phyloP scores from a whole-genome alignment of 2,797 vertebrate genomes.

The Alcedo atthis region DNA sequence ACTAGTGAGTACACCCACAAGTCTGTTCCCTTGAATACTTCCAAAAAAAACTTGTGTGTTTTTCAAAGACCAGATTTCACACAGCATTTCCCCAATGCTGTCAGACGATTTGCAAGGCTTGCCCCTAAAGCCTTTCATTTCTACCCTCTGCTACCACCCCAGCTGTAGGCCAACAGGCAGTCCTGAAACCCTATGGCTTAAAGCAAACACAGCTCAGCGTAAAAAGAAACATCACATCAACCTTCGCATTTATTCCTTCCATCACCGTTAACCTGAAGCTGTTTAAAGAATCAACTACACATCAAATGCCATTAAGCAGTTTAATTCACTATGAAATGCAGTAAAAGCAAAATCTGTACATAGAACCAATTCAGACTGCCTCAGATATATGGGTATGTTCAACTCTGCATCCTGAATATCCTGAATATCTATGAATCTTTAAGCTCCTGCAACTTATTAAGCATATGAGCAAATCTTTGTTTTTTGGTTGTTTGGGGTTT shows the following conservation, averaged over 20 bases:
- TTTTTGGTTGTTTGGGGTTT: no score
- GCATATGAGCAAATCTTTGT: background rate
- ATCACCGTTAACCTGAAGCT: background rate
- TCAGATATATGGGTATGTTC: background rate
- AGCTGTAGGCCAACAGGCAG: background rate
- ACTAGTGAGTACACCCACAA: background rate
- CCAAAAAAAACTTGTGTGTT: accelerated
- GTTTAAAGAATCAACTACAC: background rate
- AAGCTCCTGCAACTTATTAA: background rate
- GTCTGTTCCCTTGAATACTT: background rate
- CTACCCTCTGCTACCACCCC: background rate
- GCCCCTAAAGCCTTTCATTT: background rate
- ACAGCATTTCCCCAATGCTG: background rate
- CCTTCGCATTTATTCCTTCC: background rate
- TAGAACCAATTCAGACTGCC: background rate
- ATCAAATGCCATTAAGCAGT: background rate
- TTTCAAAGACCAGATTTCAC: background rate
- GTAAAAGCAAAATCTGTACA: background rate
- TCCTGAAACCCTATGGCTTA: background rate
- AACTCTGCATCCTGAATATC: background rate
- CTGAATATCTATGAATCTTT: no score
- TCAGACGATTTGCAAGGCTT: background rate
- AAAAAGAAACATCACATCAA: background rate
- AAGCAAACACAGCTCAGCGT: background rate
- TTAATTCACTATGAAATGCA: background rate